Evolutionary conservation across 2,888 invertebrate genomes (phyloP).

Genomic region (Athalia circularis): DNA sequence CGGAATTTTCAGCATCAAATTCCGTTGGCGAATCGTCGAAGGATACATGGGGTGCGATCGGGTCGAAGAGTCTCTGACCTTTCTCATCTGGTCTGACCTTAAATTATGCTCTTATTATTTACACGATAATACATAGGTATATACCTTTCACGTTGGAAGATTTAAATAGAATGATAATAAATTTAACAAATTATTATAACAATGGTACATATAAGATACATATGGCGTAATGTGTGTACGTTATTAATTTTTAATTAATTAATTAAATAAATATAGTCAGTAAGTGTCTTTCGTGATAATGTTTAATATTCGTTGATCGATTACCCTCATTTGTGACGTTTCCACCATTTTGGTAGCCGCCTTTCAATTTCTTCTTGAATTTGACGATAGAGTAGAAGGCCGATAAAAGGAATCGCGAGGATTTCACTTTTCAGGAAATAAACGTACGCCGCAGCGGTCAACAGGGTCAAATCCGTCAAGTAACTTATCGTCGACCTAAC

Average conservation of each 20-base stretch:
- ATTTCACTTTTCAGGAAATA: slow-evolving; percentile 88
- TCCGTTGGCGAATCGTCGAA: no score
- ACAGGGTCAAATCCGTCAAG: slow-evolving; percentile 84
- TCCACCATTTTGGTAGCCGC: slow-evolving; percentile 78
- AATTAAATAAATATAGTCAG: background rate
- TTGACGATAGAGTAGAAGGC: slow-evolving; percentile 86
- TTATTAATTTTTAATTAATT: background rate
- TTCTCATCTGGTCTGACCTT: slow-evolving; percentile 17
- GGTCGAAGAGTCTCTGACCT: background rate
- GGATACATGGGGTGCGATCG: no score
- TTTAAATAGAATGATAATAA: slow-evolving; percentile 25
- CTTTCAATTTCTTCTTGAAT: slow-evolving; percentile 80
- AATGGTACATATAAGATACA: background rate
- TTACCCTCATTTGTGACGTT: slow-evolving; percentile 23
- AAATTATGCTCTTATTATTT: slow-evolving; percentile 47
- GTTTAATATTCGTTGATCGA: background rate
- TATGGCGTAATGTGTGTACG: slow-evolving; percentile 4
- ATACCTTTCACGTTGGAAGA: background rate
- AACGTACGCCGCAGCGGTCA: slow-evolving; percentile 86
- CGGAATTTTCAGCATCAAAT: no score
- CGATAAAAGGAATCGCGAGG: slow-evolving; percentile 86
- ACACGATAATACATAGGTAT: slow-evolving; percentile 32
- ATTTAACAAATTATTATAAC: slow-evolving; percentile 37
- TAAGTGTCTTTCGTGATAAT: slow-evolving; percentile 30
- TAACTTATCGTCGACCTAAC: slow-evolving; percentile 84